Evolutionary conservation across 2,888 invertebrate species (phyloP), one percentile per base, ranked within the genome.

Genomic region (Phrixothrix hirtus): DNA sequence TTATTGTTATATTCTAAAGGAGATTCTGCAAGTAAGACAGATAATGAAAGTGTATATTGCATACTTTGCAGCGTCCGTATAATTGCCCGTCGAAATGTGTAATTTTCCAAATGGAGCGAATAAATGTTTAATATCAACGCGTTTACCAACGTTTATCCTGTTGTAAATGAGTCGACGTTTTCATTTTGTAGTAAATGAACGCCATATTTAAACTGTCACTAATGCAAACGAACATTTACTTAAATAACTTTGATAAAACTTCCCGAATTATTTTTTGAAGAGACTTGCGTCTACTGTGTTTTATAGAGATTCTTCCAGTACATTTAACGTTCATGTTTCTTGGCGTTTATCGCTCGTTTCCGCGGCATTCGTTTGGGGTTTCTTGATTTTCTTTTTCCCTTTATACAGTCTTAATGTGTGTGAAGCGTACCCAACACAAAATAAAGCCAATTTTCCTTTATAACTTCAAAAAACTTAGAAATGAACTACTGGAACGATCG

Each of bases 241-340:
- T 43, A 50, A 50, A 50, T 36, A 42, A 50, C 32, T 35, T 38
- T 17, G 43, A 38, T 38, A 50, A 49, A 41, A 34, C 43, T 21
- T 25, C 25, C 21, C 5, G 30, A 52, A 52, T 52, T 52, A 52
- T 53, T 47, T 53, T 53, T 44, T 48, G 35, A 49, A 47, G 39
- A 44, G 42, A 36, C 27, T 27, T n/a, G 25, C 35, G 35, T 55
- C 53, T 46, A 59, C 54, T 58, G 58, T 54, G 60, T 52, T 55
- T 59, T 54, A 59, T 59, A 51, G 53, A 55, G 60, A 57, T 54
- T 59, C 60, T 66, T 65, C 66, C 66, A 54, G 57, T 61, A 64
- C 65, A 66, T 66, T 66, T 64, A 62, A 62, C 59, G 58, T 55
- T 59, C 63, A 61, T 64, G 62, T 62, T 62, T 58, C 56, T 57